Percentiles rank a stretch among this genome's conserved stretches.
Evolutionary conservation across 2,113 vertebrate genomes (phyloP).

Genomic region (Thymallus thymallus): DNA sequence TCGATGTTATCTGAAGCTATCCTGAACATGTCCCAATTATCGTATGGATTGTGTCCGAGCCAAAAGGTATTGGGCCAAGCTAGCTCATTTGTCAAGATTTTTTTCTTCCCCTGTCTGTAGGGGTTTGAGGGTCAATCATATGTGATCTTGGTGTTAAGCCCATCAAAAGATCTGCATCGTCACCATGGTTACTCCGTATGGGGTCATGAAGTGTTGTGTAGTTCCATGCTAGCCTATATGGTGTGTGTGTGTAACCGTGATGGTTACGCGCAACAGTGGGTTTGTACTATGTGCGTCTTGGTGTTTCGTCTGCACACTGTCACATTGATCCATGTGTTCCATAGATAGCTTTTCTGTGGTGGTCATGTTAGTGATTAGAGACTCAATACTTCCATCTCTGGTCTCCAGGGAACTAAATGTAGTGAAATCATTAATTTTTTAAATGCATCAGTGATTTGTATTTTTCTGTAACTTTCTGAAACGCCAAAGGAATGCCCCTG

Average conservation of each 20-base stretch:
- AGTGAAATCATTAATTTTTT: too few species aligned
- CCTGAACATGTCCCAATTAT: too few species aligned
- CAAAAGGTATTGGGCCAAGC: background rate
- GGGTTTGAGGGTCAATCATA: background rate
- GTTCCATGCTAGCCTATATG: background rate
- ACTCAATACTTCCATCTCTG: background rate
- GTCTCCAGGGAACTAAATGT: background rate
- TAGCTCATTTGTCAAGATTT: background rate
- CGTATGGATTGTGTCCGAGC: background rate
- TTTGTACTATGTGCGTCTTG: background rate
- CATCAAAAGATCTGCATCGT: conserved; percentile 15
- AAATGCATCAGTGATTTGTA: too few species aligned
- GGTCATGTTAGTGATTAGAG: background rate
- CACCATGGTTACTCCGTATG: conserved; percentile 8
- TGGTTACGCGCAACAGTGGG: background rate
- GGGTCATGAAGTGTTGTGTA: conserved; percentile 9
- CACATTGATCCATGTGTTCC: background rate
- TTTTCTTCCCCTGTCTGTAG: too few species aligned
- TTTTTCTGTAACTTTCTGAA: too few species aligned
- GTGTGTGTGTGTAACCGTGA: conserved; percentile 8
- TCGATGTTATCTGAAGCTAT: too few species aligned
- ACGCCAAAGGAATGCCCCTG: too few species aligned
- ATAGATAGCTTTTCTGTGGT: background rate
- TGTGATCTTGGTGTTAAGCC: conserved; percentile 17
- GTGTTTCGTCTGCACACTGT: background rate